A percentile compares a stretch with the other conserved stretches of the same genome.
Evolutionary conservation across 2,888 invertebrate genomes (phyloP).

Genomic region (Drosophila algonquin): DNA sequence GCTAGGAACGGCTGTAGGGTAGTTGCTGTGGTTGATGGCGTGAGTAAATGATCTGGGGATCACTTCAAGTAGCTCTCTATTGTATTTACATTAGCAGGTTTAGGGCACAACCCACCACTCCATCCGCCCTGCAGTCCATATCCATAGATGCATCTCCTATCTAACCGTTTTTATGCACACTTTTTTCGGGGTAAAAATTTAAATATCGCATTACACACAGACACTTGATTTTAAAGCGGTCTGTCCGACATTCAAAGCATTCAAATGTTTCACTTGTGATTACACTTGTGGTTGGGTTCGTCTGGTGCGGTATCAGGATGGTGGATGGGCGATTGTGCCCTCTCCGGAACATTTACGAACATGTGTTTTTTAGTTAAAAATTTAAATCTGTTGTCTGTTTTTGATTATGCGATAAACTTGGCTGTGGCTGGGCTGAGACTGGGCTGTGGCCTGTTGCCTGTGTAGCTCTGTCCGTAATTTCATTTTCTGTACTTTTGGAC

Average conservation of each 20-base stretch:
- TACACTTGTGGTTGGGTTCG: constrained; percentile 10
- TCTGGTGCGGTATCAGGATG: not conserved
- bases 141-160: constrained; percentile 42
- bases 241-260: constrained; percentile 37
- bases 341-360: constrained; percentile 68
- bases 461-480: constrained; percentile 16
- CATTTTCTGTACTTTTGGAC: constrained; percentile 43
- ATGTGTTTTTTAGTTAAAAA: constrained; percentile 73
- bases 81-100: constrained; percentile 76
- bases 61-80: constrained; percentile 72
- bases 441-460: not conserved
- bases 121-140: constrained; percentile 17
- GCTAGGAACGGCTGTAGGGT: constrained; percentile 37
- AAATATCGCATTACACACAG: constrained; percentile 77
- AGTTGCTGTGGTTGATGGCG: constrained; percentile 69
- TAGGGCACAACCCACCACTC: constrained; percentile 54
- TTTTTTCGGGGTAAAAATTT: constrained; percentile 59
- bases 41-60: constrained; percentile 23
- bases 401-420: constrained; percentile 69
- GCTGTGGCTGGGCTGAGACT: constrained; percentile 17
- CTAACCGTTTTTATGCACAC: constrained; percentile 31
- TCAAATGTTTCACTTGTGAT: constrained; percentile 73
- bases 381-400: constrained; percentile 70
- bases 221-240: constrained; percentile 70
- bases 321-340: constrained; percentile 30